A percentile compares a stretch with the other conserved stretches of the same genome.
Evolutionary conservation across 2,113 vertebrate genomes (phyloP).

Genomic region (Stercorarius parasiticus): DNA sequence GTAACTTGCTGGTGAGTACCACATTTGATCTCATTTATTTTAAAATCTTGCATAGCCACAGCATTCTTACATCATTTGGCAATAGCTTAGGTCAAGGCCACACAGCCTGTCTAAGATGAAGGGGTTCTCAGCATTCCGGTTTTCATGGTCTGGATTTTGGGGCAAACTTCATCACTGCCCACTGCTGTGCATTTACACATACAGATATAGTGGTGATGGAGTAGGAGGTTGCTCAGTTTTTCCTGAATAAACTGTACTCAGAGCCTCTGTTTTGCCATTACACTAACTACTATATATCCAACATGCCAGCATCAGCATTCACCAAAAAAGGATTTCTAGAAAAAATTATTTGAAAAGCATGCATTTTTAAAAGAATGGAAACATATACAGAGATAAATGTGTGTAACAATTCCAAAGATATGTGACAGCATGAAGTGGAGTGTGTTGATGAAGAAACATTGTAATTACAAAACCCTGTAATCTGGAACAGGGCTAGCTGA

Average conservation of each 20-base stretch:
- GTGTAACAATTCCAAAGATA: not conserved
- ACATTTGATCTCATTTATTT: not conserved
- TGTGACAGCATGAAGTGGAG: conserved; percentile 1
- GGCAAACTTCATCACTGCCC: not conserved
- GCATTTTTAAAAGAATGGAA: not conserved
- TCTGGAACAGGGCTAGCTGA: conserved; percentile 21
- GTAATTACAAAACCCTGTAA: conserved; percentile 39
- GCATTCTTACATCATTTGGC: not conserved
- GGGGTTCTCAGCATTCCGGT: not conserved
- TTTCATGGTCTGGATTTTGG: not conserved
- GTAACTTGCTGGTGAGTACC: not conserved
- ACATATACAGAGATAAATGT: not conserved
- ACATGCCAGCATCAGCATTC: not conserved
- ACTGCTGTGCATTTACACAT: not conserved
- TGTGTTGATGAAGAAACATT: conserved; percentile 25
- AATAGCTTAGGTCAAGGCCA: not conserved
- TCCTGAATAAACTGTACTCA: not conserved
- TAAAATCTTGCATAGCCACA: not conserved
- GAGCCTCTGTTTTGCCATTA: not conserved
- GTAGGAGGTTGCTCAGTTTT: not conserved
- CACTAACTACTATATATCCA: not conserved
- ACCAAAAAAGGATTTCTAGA: not conserved
- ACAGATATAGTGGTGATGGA: fast-evolving
- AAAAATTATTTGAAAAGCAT: not conserved
- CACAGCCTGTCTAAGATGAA: not conserved